Percentiles rank a stretch among this genome's conserved stretches.
Conservation (phyloP, 2,113 vertebrate genomes). For the Polypterus bichir region DNA sequence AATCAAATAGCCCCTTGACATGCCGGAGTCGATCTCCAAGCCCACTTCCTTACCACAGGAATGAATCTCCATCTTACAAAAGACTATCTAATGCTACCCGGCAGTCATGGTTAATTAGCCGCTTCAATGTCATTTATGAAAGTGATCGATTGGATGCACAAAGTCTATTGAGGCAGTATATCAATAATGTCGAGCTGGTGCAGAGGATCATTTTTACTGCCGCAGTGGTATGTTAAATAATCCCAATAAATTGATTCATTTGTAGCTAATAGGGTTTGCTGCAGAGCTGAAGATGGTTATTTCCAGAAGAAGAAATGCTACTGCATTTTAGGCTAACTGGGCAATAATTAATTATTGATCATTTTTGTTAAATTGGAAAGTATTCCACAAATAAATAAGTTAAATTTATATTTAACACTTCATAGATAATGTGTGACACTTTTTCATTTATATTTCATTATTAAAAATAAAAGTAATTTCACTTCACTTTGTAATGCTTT, state of each 20-base stretch:
- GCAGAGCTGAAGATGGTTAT: too few species aligned
- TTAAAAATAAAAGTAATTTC: too few species aligned
- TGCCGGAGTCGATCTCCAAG: constrained; percentile 21
- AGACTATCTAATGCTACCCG: constrained; percentile 27
- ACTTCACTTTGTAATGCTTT: too few species aligned
- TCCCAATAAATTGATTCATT: background rate
- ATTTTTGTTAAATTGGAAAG: too few species aligned
- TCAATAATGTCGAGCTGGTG: constrained; percentile 40
- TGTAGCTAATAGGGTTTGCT: background rate
- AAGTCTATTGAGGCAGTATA: constrained; percentile 30
- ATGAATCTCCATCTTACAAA: constrained; percentile 23
- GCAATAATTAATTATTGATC: too few species aligned
- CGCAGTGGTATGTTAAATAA: constrained; percentile 37
- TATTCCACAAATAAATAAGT: too few species aligned
- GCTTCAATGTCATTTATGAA: constrained; percentile 46
- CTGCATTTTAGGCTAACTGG: too few species aligned
- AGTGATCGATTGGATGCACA: constrained; percentile 50
- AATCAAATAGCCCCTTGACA: constrained; percentile 1
- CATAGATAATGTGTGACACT: too few species aligned
- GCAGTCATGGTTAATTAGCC: constrained; percentile 40
- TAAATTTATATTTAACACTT: too few species aligned
- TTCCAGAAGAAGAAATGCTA: too few species aligned
- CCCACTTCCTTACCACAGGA: constrained; percentile 18
- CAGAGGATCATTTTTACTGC: constrained; percentile 56
- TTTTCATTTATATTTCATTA: too few species aligned